These are phyloP conservation scores for Anoplophora glabripennis DNA, from an alignment of 1,140 invertebrate species.

Conservation along the genomic window DNA sequence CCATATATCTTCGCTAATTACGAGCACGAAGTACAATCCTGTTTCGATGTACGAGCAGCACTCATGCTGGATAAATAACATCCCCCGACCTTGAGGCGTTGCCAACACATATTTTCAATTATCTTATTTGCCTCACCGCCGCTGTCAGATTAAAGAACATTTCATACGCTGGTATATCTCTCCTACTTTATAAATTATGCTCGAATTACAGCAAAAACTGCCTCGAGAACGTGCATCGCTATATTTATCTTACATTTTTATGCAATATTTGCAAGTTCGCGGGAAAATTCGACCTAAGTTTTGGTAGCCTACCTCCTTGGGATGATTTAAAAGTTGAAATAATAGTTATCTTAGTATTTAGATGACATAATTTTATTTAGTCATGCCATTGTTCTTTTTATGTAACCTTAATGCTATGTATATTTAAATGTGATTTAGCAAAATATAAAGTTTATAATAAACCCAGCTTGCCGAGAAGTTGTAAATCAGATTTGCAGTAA, in stretches of 20 bases:
- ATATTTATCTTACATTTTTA: conserved; percentile 27
- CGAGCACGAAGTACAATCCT: conserved; percentile 33
- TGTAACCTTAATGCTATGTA: too few species aligned
- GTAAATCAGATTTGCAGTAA: too few species aligned
- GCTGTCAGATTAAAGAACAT: conserved; percentile 47
- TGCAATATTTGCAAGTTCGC: conserved; percentile 23
- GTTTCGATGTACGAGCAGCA: conserved; percentile 12
- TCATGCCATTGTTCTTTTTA: too few species aligned
- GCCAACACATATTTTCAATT: conserved; percentile 49
- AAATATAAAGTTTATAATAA: too few species aligned
- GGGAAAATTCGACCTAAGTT: conserved; percentile 8
- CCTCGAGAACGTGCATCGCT: conserved; percentile 15
- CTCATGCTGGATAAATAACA: conserved; percentile 42
- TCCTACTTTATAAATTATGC: conserved; percentile 38
- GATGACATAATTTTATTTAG: too few species aligned
- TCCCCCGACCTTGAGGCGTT: conserved; percentile 45
- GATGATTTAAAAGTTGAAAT: background rate
- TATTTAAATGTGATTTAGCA: too few species aligned
- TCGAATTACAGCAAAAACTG: conserved; percentile 36
- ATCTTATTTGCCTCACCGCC: conserved; percentile 45
- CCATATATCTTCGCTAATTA: conserved; percentile 42
- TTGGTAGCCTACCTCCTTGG: conserved; percentile 13
- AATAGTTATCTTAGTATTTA: too few species aligned
- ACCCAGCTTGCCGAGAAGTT: too few species aligned
- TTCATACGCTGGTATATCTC: conserved; percentile 39